phyloP scores from a whole-genome alignment of 2,888 invertebrate genomes.

The Drosophila prostipennis region DNA sequence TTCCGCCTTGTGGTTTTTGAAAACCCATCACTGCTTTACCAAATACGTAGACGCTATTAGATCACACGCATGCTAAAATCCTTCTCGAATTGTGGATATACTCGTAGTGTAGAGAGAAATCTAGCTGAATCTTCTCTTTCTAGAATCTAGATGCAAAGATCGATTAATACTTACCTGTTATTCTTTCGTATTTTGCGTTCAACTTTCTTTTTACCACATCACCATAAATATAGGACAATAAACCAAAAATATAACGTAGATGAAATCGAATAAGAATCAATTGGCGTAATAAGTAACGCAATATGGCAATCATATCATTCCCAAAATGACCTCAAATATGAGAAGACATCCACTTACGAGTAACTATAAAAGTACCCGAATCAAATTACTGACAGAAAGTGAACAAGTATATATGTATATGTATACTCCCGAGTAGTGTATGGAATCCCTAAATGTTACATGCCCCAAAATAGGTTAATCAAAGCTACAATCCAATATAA shows the following conservation, averaged over 20 bases:
- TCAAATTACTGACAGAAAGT: slow-evolving; percentile 25
- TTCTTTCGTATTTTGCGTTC: slow-evolving; percentile 27
- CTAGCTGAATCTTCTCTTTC: slow-evolving; percentile 11
- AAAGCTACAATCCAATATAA: slow-evolving; percentile 15
- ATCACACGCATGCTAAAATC: slow-evolving; percentile 23
- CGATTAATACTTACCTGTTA: slow-evolving; percentile 13
- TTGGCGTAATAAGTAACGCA: slow-evolving; percentile 49
- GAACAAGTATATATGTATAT: slow-evolving; percentile 58
- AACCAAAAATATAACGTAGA: slow-evolving; percentile 46
- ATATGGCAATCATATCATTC: slow-evolving; percentile 36
- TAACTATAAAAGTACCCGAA: slow-evolving; percentile 1
- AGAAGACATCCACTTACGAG: slow-evolving; percentile 16
- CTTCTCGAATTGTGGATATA: slow-evolving; percentile 10
- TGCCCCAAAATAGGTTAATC: slow-evolving; percentile 59
- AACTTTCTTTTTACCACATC: slow-evolving; percentile 45
- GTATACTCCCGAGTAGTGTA: slow-evolving; percentile 71
- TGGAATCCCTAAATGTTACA: slow-evolving; percentile 74
- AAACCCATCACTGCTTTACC: slow-evolving; percentile 2
- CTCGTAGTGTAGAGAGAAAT: slow-evolving; percentile 12
- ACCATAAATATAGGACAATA: slow-evolving; percentile 62
- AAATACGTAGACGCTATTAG: neutral
- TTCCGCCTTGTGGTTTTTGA: slow-evolving; percentile 1
- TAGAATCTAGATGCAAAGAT: slow-evolving; percentile 19
- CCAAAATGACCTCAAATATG: slow-evolving; percentile 25
- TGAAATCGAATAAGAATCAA: slow-evolving; percentile 50